Evolutionary conservation across 2,797 vertebrate genomes (phyloP), one percentile per base, ranked within the genome.

Genomic region (Columba guinea): DNA sequence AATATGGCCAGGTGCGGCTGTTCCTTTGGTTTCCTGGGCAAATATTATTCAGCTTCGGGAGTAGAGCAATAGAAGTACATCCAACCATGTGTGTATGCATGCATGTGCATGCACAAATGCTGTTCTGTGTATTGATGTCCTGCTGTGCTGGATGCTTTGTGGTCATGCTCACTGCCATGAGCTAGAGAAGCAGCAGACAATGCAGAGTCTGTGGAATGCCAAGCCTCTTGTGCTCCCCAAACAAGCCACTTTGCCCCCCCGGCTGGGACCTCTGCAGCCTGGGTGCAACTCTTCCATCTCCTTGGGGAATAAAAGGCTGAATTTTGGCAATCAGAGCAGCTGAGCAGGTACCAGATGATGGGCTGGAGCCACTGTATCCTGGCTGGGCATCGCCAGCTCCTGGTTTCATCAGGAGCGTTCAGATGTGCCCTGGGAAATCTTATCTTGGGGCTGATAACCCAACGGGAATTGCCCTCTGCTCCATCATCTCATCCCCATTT

Each of bases 1-100:
- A 56, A 62, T 1, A 2, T 4, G 8, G 21, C 51, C 44, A 30
- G 23, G 18, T 2, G 21, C 17, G 55, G n/a, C 0, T 1, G 32
- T 19, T 55, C 46, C 22, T 64, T 64, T 55, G 28, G 18, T 64
- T 85, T 70, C 18, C 30, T 24, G 34, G 68, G 48, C 30, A 75
- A 52, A 41, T 5, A 6, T 22, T 28, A 60, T 77, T 88, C 65
- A 51, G 28, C 60, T 51, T 35, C 60, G 71, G 21, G 39, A 51
- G 34, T 7, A 18, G 37, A 64, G 32, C 34, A 55, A 13, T 27
- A 32, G 41, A 35, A 60, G 28, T 19, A 8, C 11, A 20, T 39
- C 26, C 12, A 4, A 15, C 59, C 3, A 4, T n/a, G 32, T 49
- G 19, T 26, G 34, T 32, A 3, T 11, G 23, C 9, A 9, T 51